Conservation (phyloP, 2,797 vertebrate genomes). For the Tokudaia tokunoshimensis region DNA sequence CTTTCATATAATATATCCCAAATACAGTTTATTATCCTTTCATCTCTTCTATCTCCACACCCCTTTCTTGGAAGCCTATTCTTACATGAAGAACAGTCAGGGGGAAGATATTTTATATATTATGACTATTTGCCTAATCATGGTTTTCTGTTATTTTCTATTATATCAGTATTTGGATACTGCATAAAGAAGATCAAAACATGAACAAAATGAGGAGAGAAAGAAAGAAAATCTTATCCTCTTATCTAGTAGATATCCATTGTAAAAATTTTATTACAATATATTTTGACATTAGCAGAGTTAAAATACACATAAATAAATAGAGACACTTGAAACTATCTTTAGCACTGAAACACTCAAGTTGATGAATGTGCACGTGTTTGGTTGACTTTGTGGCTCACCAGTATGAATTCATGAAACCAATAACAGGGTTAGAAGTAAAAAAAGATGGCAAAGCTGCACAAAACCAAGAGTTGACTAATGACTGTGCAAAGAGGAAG, state of each 20-base stretch:
- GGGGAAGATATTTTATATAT: background rate
- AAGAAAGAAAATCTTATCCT: background rate
- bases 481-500: background rate
- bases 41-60: background rate
- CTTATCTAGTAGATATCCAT: background rate
- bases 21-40: background rate
- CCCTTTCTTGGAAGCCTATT: background rate
- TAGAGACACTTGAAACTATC: background rate
- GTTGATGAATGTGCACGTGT: background rate
- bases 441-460: background rate
- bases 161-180: background rate
- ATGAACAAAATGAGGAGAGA: background rate
- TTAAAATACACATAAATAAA: background rate
- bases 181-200: background rate
- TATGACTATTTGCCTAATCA: background rate
- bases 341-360: background rate
- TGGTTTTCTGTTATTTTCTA: background rate
- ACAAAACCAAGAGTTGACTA: background rate
- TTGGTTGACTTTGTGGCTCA: background rate
- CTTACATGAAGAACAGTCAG: background rate
- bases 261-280: background rate
- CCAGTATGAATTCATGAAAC: background rate
- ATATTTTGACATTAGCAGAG: background rate
- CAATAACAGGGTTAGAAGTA: background rate
- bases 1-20: background rate